These are phyloP conservation scores for Cyphomyrus discorhynchus DNA, from an alignment of 2,113 vertebrate genomes.

Conservation along the genomic window DNA sequence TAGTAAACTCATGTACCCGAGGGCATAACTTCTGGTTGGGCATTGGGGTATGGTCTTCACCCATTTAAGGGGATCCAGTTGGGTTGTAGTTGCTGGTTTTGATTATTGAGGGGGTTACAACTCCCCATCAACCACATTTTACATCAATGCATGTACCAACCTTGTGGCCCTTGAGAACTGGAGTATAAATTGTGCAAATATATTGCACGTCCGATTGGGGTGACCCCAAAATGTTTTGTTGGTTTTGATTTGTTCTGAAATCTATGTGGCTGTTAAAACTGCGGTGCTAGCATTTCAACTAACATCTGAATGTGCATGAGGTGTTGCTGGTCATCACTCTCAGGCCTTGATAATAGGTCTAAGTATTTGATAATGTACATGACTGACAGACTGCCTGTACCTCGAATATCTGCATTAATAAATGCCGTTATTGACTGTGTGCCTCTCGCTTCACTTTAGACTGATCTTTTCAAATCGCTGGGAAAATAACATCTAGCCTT, in stretches of 20 bases:
- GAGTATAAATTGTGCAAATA: not conserved
- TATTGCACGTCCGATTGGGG: not conserved
- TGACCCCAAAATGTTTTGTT: slow-evolving; percentile 8
- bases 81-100: not conserved
- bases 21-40: not conserved
- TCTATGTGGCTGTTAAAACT: slow-evolving; percentile 25
- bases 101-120: not conserved
- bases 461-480: not conserved
- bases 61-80: not conserved
- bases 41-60: not conserved
- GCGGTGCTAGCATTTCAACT: slow-evolving; percentile 36
- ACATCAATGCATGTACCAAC: not conserved
- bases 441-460: not conserved
- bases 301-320: slow-evolving; percentile 43
- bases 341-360: slow-evolving; percentile 37
- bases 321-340: slow-evolving; percentile 67
- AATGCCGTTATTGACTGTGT: slow-evolving; percentile 12
- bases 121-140: not conserved
- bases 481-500: not conserved
- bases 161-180: not conserved
- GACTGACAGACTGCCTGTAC: not conserved
- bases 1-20: not conserved
- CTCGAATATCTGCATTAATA: slow-evolving; percentile 12
- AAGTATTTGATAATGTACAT: not conserved
- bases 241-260: not conserved